These are phyloP conservation scores for Myzus persicae DNA, from an alignment of 1,140 invertebrate genomes.

Conservation along the genomic window DNA sequence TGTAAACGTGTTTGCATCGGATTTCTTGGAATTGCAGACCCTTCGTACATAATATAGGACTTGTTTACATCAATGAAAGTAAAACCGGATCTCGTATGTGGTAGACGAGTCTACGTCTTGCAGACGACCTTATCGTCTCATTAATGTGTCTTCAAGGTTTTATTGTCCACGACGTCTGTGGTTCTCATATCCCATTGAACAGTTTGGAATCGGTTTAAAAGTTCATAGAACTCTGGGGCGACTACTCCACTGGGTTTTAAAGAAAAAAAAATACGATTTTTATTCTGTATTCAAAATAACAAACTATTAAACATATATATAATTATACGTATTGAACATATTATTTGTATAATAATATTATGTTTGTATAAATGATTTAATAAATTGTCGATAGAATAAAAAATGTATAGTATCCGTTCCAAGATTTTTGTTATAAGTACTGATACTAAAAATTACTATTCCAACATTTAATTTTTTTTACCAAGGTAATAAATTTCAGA, in stretches of 20 bases:
- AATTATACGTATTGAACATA: background rate
- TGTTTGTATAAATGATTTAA: background rate
- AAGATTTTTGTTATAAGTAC: background rate
- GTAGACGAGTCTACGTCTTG: constrained; percentile 42
- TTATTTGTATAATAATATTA: background rate
- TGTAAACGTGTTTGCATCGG: constrained; percentile 54
- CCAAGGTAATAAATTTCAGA: constrained; percentile 22
- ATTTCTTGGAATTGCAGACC: constrained; percentile 52
- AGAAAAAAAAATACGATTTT: background rate
- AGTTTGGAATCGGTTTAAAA: constrained; percentile 15
- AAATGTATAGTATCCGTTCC: background rate
- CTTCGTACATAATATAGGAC: constrained; percentile 40
- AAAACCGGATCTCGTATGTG: constrained; percentile 41
- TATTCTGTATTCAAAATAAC: background rate
- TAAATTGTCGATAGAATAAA: background rate
- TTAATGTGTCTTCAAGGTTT: constrained; percentile 55
- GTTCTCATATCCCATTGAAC: constrained; percentile 52
- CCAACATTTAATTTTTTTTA: background rate
- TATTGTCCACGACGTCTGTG: constrained; percentile 10
- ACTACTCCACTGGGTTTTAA: background rate
- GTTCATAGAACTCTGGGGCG: constrained; percentile 32
- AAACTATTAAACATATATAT: too few species aligned
- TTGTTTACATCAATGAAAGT: constrained; percentile 59
- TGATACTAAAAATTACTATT: background rate
- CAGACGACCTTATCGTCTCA: constrained; percentile 58